These are phyloP conservation scores for Antedon mediterranea DNA, from an alignment of 53 echinoderm and acorn worm genomes.

Conservation along the genomic window DNA sequence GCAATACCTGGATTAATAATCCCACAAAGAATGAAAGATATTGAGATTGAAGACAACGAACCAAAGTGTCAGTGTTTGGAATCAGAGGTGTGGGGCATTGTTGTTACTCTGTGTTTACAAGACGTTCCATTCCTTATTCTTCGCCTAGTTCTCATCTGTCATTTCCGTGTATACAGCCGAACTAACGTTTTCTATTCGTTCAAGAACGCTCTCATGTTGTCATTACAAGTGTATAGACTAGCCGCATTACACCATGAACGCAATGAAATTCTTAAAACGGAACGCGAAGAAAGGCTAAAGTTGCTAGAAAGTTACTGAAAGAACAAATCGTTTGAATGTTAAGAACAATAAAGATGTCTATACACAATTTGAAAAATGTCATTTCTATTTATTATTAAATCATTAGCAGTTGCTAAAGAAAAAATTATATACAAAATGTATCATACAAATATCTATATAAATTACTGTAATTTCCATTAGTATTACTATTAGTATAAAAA, in stretches of 20 bases:
- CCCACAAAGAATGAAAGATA: slow-evolving; percentile 59
- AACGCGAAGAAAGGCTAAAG: slow-evolving; percentile 6
- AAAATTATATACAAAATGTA: too few species aligned
- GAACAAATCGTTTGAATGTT: too few species aligned
- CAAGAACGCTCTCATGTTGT: slow-evolving; percentile 64
- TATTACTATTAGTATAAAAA: too few species aligned
- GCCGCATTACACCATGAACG: slow-evolving; percentile 37
- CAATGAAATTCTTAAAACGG: slow-evolving; percentile 14
- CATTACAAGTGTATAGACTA: slow-evolving; percentile 62
- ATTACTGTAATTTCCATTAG: too few species aligned
- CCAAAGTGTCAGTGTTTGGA: slow-evolving; percentile 68
- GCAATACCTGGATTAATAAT: slow-evolving; percentile 25
- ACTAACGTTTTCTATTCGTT: slow-evolving; percentile 75
- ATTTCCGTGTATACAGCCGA: slow-evolving; percentile 45
- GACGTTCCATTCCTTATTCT: slow-evolving; percentile 81
- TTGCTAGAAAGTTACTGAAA: too few species aligned
- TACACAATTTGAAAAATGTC: too few species aligned
- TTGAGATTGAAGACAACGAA: slow-evolving; percentile 33
- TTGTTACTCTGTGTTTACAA: slow-evolving; percentile 45
- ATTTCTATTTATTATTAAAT: too few species aligned
- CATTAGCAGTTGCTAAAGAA: too few species aligned
- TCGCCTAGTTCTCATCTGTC: slow-evolving; percentile 54
- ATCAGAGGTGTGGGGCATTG: slow-evolving; percentile 75
- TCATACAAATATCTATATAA: too few species aligned
- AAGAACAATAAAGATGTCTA: too few species aligned